phyloP scores from a whole-genome alignment of 2,888 invertebrate genomes.

The Tachina grossa region DNA sequence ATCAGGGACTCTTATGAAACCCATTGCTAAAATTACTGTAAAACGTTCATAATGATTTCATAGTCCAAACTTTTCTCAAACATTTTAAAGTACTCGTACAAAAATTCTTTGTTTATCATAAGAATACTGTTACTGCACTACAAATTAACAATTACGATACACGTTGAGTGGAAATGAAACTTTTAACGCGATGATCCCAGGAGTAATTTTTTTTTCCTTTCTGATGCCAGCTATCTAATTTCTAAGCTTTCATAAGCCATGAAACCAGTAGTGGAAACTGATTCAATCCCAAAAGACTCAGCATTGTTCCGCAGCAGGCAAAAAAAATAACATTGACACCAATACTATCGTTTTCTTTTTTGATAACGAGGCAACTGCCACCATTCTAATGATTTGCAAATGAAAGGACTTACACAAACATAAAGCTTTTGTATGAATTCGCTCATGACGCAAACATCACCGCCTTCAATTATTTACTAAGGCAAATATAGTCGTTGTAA shows the following conservation, averaged over 20 bases:
- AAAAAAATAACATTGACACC: conserved; percentile 56
- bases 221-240: conserved; percentile 18
- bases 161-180: conserved; percentile 12
- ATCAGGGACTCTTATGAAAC: too few relatives aligned
- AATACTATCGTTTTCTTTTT: conserved; percentile 55
- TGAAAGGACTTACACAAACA: neutral
- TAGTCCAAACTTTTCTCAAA: too few relatives aligned
- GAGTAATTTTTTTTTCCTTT: neutral
- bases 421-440: neutral
- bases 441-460: neutral
- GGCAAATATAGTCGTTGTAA: conserved; percentile 54
- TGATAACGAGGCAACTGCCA: conserved; percentile 34
- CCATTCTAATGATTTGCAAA: conserved; percentile 10
- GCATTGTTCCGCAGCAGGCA: conserved; percentile 21
- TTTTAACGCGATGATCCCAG: conserved; percentile 23
- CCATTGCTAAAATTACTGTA: too few relatives aligned
- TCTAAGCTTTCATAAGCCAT: conserved; percentile 49
- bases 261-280: conserved; percentile 53
- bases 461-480: conserved; percentile 41
- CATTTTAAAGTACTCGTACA: too few relatives aligned
- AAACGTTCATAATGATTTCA: too few relatives aligned
- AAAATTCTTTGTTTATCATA: too few relatives aligned
- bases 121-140: neutral
- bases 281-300: conserved; percentile 57
- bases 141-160: neutral